phyloP scores from a whole-genome alignment of 2,113 vertebrate genomes.

The Solenodon paradoxus region DNA sequence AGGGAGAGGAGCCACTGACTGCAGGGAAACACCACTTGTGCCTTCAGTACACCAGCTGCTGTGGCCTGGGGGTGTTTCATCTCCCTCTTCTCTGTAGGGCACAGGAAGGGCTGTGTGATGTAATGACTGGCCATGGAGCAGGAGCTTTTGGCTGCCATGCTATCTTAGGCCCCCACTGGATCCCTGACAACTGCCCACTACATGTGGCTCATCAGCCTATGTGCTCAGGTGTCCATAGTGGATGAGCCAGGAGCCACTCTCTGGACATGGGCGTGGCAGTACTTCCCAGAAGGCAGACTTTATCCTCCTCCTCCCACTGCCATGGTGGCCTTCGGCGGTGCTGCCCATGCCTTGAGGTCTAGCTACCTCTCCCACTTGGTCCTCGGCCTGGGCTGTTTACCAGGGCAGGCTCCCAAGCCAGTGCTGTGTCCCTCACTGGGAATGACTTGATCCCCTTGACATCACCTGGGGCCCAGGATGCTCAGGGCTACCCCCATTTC shows the following conservation, averaged over 20 bases:
- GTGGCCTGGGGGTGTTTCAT: too few relatives aligned
- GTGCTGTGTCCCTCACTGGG: neutral
- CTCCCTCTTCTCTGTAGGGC: neutral
- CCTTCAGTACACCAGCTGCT: neutral
- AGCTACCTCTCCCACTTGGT: neutral
- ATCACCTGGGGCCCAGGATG: neutral
- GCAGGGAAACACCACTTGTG: neutral
- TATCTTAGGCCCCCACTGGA: neutral
- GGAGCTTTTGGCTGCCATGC: neutral
- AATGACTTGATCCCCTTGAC: neutral
- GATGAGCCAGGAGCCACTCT: neutral
- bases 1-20: neutral
- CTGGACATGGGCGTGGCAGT: neutral
- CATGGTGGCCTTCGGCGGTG: neutral
- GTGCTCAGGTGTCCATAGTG: neutral
- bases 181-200: neutral
- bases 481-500: neutral
- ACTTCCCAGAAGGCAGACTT: neutral
- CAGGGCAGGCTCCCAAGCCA: neutral
- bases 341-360: neutral
- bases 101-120: neutral
- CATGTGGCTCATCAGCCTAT: neutral
- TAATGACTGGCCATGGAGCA: neutral
- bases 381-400: neutral
- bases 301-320: neutral